Conservation (phyloP, 2,888 invertebrate genomes). For the Augochlorella aurata region DNA sequence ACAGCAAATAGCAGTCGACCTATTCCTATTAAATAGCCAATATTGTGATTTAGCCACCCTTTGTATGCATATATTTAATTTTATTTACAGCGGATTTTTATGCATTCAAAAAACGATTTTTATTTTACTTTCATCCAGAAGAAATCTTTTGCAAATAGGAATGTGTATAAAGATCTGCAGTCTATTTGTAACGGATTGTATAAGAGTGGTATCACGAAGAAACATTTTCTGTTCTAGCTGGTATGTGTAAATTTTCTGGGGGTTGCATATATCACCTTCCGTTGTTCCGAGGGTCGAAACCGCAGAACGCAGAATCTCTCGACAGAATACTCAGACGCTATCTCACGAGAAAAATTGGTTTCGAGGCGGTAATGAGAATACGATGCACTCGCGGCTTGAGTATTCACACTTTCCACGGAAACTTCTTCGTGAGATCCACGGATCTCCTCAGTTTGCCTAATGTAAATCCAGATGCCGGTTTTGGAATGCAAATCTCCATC, state of each 20-base stretch:
- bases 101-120: background rate
- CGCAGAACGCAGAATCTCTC: conserved; percentile 89
- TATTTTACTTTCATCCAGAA: no score
- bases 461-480: conserved; percentile 98
- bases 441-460: conserved; percentile 97
- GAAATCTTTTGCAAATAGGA: no score
- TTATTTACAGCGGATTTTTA: background rate
- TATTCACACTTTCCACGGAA: conserved; percentile 99
- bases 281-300: conserved; percentile 89
- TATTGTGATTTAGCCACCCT: conserved; percentile 97
- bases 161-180: background rate
- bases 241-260: conserved; percentile 97
- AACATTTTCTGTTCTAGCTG: conserved; percentile 83
- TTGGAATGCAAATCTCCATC: conserved; percentile 98
- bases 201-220: no score
- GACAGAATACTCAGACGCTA: conserved; percentile 92
- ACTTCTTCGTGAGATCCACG: conserved; percentile 99
- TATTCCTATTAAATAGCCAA: conserved; percentile 96
- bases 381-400: conserved; percentile 96
- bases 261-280: conserved; percentile 97
- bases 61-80: conserved; percentile 82
- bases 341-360: conserved; percentile 97
- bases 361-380: conserved; percentile 99
- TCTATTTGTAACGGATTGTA: background rate
- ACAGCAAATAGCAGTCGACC: conserved; percentile 96